Evolutionary conservation across 2,888 invertebrate genomes (phyloP).

Genomic region (Heliconius sara): DNA sequence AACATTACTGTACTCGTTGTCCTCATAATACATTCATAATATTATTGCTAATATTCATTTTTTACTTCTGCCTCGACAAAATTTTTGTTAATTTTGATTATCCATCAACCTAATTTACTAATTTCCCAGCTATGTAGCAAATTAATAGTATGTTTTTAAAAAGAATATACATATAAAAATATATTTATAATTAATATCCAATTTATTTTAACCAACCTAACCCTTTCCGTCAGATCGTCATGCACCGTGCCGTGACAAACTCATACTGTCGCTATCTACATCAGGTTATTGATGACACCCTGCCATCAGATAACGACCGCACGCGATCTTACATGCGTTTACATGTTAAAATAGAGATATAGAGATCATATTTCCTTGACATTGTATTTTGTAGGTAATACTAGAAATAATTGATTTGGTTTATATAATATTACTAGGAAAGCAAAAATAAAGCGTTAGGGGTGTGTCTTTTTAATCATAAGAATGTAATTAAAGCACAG

Average conservation of each 20-base stretch:
- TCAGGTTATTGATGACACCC: constrained; percentile 38
- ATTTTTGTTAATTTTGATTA: too few relatives aligned
- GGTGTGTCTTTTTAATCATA: neutral
- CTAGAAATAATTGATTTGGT: constrained; percentile 12
- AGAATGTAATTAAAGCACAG: neutral
- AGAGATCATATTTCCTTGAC: constrained; percentile 1
- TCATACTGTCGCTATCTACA: constrained; percentile 32
- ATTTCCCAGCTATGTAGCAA: too few relatives aligned
- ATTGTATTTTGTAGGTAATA: neutral
- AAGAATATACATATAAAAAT: neutral
- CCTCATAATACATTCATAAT: neutral
- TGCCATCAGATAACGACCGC: constrained; percentile 31
- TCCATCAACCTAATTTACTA: too few relatives aligned
- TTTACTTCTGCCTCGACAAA: too few relatives aligned
- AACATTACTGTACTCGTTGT: too few relatives aligned
- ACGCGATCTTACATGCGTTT: constrained; percentile 26
- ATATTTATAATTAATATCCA: constrained; percentile 21
- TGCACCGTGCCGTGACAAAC: constrained; percentile 26
- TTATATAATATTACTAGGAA: neutral
- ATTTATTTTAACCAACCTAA: constrained; percentile 22
- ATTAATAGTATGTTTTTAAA: too few relatives aligned
- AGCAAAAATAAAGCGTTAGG: neutral
- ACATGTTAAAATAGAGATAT: constrained; percentile 15
- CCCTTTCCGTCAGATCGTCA: constrained; percentile 39
- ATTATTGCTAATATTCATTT: neutral